phyloP scores from a whole-genome alignment of 2,888 invertebrate species.

The Carpatolechia fugitivella region DNA sequence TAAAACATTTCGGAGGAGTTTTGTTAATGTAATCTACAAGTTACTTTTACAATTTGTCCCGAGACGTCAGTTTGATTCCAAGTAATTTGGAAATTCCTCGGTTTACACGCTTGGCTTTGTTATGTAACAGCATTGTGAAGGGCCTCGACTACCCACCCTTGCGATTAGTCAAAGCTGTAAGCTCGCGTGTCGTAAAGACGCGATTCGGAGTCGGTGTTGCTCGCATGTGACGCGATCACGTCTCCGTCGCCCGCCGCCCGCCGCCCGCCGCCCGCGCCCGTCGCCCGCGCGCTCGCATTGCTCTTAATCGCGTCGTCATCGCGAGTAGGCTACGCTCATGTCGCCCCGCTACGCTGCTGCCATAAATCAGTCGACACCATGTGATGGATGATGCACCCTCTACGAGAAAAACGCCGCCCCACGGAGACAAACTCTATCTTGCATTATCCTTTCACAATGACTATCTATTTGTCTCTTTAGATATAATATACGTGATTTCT shows the following conservation, averaged over 20 bases:
- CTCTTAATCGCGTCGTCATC: conserved; percentile 69
- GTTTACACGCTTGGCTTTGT: conserved; percentile 21
- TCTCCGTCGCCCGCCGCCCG: conserved; percentile 26
- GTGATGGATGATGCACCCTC: conserved; percentile 64
- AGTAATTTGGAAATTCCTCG: conserved; percentile 22
- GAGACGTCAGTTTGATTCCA: conserved; percentile 16
- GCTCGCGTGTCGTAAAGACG: conserved; percentile 42
- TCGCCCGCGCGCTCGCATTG: conserved; percentile 31
- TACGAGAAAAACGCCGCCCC: conserved; percentile 39
- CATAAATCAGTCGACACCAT: conserved; percentile 71
- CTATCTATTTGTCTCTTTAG: conserved; percentile 13
- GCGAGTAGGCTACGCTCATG: conserved; percentile 59
- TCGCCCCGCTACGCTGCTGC: conserved; percentile 58
- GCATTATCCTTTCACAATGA: conserved; percentile 29
- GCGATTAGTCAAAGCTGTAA: conserved; percentile 43
- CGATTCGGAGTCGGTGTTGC: conserved; percentile 36
- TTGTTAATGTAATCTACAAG: conserved; percentile 8
- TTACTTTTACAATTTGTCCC: conserved; percentile 3
- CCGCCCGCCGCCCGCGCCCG: conserved; percentile 26
- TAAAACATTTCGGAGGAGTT: conserved; percentile 6
- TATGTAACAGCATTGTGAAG: conserved; percentile 24
- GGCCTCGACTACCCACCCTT: conserved; percentile 24
- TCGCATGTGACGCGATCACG: conserved; percentile 51
- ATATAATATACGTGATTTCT: neutral
- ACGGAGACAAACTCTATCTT: conserved; percentile 39